These are phyloP conservation scores for Panagrolaimus sp. DNA, from an alignment of 1,140 invertebrate species.

Conservation along the genomic window DNA sequence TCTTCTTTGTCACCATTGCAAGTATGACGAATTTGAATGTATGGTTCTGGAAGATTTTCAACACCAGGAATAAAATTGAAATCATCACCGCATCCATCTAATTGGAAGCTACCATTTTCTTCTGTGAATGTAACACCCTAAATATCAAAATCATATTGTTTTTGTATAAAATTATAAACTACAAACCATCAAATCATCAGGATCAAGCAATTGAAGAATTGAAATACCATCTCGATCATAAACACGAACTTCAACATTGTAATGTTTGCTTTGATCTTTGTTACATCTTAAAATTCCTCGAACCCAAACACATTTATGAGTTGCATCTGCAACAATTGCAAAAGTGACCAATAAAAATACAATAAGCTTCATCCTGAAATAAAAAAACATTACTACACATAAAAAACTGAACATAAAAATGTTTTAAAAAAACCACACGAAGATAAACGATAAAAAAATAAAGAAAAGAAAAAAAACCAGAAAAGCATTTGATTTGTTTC, in stretches of 20 bases:
- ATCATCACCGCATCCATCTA: constrained; percentile 54
- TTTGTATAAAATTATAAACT: neutral
- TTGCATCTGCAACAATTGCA: constrained; percentile 9
- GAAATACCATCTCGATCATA: constrained; percentile 35
- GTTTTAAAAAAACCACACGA: too few relatives aligned
- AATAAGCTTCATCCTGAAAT: neutral
- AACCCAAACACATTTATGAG: constrained; percentile 27
- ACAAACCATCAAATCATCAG: constrained; percentile 45
- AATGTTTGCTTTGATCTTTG: constrained; percentile 29
- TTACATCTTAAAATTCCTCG: constrained; percentile 33
- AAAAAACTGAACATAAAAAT: too few relatives aligned
- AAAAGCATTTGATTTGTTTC: too few relatives aligned
- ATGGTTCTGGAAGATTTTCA: constrained; percentile 46
- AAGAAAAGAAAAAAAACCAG: too few relatives aligned
- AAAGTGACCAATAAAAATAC: constrained; percentile 1
- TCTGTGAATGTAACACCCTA: constrained; percentile 53
- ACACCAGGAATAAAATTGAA: constrained; percentile 53
- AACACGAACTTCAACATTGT: constrained; percentile 40
- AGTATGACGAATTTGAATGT: constrained; percentile 51
- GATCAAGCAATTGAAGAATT: constrained; percentile 34
- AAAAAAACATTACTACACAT: neutral
- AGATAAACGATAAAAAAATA: too few relatives aligned
- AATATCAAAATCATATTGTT: neutral
- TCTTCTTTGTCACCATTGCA: constrained; percentile 55
- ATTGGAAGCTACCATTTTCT: constrained; percentile 50